phyloP scores from a whole-genome alignment of 2,113 vertebrate genomes.

The Stigmatopora nigra region DNA sequence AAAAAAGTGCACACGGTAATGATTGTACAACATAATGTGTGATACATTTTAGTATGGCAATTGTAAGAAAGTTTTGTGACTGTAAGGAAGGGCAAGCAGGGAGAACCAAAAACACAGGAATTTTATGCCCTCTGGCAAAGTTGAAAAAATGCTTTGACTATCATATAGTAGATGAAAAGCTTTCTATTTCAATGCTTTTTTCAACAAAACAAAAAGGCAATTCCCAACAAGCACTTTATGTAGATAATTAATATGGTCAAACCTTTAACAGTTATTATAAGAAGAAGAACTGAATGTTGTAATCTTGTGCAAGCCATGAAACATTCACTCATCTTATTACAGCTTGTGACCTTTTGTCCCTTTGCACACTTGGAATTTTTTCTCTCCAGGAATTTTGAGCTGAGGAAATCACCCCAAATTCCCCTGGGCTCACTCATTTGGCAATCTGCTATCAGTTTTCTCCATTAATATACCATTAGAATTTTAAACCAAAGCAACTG shows the following conservation, averaged over 20 bases:
- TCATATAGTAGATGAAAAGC: not conserved
- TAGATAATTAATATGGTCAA: not conserved
- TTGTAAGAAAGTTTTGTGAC: not conserved
- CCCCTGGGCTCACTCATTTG: conserved; percentile 29
- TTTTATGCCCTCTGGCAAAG: not conserved
- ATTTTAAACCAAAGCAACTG: not conserved
- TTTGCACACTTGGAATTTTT: conserved; percentile 21
- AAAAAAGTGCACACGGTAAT: conserved; percentile 1
- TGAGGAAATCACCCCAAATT: conserved; percentile 23
- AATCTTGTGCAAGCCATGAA: not conserved
- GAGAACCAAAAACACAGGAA: not conserved
- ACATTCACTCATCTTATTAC: not conserved
- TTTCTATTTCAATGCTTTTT: not conserved
- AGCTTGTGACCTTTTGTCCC: conserved; percentile 23
- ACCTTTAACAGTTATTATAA: not conserved
- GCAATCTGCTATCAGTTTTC: conserved; percentile 19
- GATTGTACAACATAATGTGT: not conserved
- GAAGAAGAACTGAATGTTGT: not conserved
- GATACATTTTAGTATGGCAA: not conserved
- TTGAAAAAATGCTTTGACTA: not conserved
- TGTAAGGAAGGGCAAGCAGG: not conserved
- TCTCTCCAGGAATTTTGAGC: conserved; percentile 20
- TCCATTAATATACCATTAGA: conserved; percentile 9
- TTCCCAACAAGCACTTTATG: not conserved
- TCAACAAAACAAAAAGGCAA: not conserved